These are phyloP conservation scores for Poecilia wingei DNA, from an alignment of 2,797 vertebrate genomes.

Conservation along the genomic window DNA sequence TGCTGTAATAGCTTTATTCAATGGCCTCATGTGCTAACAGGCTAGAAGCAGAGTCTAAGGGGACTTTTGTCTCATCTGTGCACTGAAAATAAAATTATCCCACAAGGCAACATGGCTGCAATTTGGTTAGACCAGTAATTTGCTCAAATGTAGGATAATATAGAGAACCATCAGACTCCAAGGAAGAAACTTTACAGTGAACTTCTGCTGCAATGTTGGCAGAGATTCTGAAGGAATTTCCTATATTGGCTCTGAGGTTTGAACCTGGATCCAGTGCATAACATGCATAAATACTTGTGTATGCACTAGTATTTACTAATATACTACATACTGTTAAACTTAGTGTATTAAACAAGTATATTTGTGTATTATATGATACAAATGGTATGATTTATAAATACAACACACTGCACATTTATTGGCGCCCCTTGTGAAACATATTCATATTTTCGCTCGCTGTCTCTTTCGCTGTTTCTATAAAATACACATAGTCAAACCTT, in stretches of 20 bases:
- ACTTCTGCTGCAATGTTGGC: constrained; percentile 10
- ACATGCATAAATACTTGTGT: not conserved
- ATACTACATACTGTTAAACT: not conserved
- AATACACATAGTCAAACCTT: not conserved
- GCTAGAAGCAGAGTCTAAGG: constrained; percentile 10
- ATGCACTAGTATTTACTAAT: not conserved
- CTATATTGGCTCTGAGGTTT: constrained; percentile 9
- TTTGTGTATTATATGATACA: too few relatives aligned
- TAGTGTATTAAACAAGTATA: not conserved
- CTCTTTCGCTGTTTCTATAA: not conserved
- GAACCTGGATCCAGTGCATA: constrained; percentile 10
- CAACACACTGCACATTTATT: not conserved
- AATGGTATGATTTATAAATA: not conserved
- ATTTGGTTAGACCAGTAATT: constrained; percentile 37
- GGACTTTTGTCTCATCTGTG: constrained; percentile 25
- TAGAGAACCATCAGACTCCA: constrained; percentile 9
- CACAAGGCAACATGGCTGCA: constrained; percentile 1
- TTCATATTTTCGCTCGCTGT: not conserved
- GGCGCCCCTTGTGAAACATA: not conserved
- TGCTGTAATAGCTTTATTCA: constrained; percentile 32
- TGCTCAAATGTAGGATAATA: constrained; percentile 33
- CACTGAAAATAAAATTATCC: constrained; percentile 20
- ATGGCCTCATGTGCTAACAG: constrained; percentile 5
- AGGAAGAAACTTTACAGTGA: constrained; percentile 9
- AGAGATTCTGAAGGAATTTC: constrained; percentile 30